Conservation (phyloP, 1,140 invertebrate species). For the Rhynchophorus ferrugineus region DNA sequence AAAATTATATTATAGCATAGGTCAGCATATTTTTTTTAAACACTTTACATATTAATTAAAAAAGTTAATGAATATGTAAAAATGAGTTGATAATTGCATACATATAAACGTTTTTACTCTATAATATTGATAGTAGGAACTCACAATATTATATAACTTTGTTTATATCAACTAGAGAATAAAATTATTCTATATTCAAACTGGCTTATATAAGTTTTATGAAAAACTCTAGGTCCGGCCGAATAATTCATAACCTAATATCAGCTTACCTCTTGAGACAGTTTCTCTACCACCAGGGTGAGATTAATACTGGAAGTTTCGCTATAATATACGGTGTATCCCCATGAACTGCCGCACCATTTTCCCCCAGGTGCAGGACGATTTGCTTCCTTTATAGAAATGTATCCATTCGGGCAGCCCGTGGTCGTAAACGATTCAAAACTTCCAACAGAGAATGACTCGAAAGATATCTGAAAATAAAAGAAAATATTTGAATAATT, state of each 20-base stretch:
- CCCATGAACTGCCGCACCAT: constrained; percentile 79
- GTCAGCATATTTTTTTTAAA: no score
- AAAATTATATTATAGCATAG: no score
- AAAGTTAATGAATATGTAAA: no score
- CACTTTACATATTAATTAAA: no score
- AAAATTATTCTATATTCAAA: no score
- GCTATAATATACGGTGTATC: constrained; percentile 78
- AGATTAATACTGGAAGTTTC: constrained; percentile 71
- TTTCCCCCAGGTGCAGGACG: constrained; percentile 65
- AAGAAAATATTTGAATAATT: neutral
- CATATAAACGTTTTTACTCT: no score
- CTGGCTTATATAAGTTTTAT: no score
- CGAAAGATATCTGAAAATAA: constrained; percentile 57
- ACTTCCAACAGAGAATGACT: constrained; percentile 66
- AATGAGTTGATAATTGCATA: no score
- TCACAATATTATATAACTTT: no score
- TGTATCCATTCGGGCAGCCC: constrained; percentile 72
- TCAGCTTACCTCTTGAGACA: constrained; percentile 60
- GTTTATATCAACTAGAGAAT: no score
- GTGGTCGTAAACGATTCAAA: constrained; percentile 67
- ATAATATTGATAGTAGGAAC: no score
- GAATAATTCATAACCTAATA: neutral
- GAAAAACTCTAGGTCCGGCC: no score
- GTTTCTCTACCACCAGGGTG: constrained; percentile 58
- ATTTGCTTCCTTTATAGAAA: constrained; percentile 66